Conservation (phyloP, 2,113 vertebrate genomes). For the Emydura subglobosa region DNA sequence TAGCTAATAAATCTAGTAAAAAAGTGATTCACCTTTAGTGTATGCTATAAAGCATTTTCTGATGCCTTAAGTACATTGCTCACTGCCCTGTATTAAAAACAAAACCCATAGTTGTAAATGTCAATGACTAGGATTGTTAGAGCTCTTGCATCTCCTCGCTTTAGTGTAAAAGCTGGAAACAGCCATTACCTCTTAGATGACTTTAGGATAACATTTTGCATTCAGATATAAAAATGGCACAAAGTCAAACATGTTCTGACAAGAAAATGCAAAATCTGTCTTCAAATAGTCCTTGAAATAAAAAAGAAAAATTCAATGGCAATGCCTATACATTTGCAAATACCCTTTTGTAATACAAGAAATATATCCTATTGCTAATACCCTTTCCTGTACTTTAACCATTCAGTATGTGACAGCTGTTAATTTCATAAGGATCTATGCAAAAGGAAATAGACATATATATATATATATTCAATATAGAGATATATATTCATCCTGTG, state of each 20-base stretch:
- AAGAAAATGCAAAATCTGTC: constrained; percentile 70
- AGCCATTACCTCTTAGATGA: constrained; percentile 79
- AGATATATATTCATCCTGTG: neutral
- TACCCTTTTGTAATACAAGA: constrained; percentile 13
- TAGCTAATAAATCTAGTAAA: constrained; percentile 83
- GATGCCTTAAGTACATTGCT: constrained; percentile 84
- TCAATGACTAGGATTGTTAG: constrained; percentile 82
- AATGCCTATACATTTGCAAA: constrained; percentile 57
- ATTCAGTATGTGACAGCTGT: rapidly evolving
- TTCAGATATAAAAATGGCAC: constrained; percentile 80
- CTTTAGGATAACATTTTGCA: constrained; percentile 79
- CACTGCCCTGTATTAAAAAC: constrained; percentile 85
- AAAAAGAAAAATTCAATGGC: constrained; percentile 67
- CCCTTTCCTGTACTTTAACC: neutral
- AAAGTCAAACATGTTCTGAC: constrained; percentile 78
- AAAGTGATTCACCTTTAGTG: constrained; percentile 85
- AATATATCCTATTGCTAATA: neutral
- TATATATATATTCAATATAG: neutral
- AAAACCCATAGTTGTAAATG: constrained; percentile 84
- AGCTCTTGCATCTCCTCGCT: constrained; percentile 73
- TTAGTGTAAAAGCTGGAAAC: constrained; percentile 75
- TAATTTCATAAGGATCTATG: neutral
- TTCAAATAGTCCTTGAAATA: constrained; percentile 62
- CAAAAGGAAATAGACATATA: neutral
- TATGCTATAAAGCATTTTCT: constrained; percentile 81